These are phyloP conservation scores for Phytoseiulus persimilis DNA, from an alignment of 2,888 invertebrate genomes.

Conservation along the genomic window DNA sequence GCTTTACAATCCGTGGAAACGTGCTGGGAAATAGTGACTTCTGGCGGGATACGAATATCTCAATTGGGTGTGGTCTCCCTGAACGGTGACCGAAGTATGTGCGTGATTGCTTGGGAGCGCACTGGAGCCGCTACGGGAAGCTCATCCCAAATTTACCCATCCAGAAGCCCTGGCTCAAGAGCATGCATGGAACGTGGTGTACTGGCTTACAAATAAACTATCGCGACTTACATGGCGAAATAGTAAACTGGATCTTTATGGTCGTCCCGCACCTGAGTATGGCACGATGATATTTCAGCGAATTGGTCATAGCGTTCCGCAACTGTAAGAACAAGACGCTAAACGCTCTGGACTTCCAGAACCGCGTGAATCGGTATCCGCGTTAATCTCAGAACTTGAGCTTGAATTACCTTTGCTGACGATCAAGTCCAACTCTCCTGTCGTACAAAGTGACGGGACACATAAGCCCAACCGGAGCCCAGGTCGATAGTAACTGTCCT, in stretches of 20 bases:
- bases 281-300: conserved; percentile 28
- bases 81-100: too few relatives aligned
- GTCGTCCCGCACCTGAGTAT: neutral
- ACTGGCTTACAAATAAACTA: too few relatives aligned
- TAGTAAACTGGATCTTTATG: conserved; percentile 28
- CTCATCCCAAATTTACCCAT: too few relatives aligned
- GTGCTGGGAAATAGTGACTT: too few relatives aligned
- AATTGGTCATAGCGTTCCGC: conserved; percentile 27
- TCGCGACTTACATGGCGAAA: conserved; percentile 22
- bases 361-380: neutral
- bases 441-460: conserved; percentile 1
- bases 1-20: too few relatives aligned
- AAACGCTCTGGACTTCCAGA: neutral
- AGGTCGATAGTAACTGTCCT: conserved; percentile 16
- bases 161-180: too few relatives aligned
- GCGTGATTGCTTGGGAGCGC: too few relatives aligned
- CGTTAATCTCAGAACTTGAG: neutral
- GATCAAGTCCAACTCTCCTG: conserved; percentile 1
- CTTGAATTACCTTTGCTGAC: conserved; percentile 34
- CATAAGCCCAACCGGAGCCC: conserved; percentile 18
- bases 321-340: conserved; percentile 8
- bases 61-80: too few relatives aligned
- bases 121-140: too few relatives aligned
- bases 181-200: neutral
- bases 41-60: too few relatives aligned